Conservation (phyloP, 2,888 invertebrate genomes). For the Xestia xanthographa region DNA sequence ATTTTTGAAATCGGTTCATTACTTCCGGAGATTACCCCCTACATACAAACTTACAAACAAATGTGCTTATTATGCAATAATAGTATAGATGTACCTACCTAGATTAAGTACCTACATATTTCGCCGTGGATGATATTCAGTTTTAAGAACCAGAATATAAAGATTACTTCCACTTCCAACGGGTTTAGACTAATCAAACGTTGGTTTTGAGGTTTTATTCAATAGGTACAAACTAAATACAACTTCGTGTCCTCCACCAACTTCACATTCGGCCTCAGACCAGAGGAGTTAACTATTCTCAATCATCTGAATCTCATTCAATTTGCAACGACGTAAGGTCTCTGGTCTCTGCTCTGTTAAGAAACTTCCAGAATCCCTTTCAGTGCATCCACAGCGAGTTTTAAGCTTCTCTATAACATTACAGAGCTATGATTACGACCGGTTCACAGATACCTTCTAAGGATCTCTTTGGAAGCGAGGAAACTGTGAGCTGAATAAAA, state of each 20-base stretch:
- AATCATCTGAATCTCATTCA: neutral
- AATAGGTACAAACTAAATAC: neutral
- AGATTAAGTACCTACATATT: no score
- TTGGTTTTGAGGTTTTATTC: neutral
- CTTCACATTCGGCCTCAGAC: neutral
- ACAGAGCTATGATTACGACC: neutral
- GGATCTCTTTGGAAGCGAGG: neutral
- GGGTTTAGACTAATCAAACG: neutral
- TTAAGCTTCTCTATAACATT: constrained; percentile 3
- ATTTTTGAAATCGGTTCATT: no score
- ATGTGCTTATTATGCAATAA: no score
- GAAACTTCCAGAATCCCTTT: constrained; percentile 6
- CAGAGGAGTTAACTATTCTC: neutral
- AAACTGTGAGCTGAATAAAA: neutral
- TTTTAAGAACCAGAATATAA: neutral
- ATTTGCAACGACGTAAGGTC: neutral
- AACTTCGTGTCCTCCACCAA: neutral
- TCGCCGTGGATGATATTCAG: neutral
- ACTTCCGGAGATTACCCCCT: no score
- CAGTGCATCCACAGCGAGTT: constrained; percentile 6
- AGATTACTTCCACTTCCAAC: neutral
- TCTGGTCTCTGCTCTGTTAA: neutral
- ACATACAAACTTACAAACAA: no score
- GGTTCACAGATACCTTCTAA: neutral
- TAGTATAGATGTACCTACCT: no score